Base-by-base conservation (phyloP, 2,113 vertebrate genomes). In the Sprattus sprattus region DNA sequence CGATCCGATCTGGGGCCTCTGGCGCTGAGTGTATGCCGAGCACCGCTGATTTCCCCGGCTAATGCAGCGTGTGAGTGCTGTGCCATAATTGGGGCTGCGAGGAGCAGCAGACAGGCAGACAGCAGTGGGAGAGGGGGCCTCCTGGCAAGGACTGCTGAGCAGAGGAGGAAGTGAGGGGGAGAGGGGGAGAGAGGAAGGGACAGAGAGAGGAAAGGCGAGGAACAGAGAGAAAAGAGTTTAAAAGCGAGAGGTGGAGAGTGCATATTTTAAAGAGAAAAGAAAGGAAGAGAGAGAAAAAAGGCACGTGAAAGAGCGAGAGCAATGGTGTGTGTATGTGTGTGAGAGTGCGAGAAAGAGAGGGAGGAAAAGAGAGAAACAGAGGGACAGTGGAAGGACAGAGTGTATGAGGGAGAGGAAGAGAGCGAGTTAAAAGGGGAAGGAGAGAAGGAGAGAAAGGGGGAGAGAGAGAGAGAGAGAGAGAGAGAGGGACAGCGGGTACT, bases 21-120 rank as follows among this genome's bases (percentile, higher is more conserved):
- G 13, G 52, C 16, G 16, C 54, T 16, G 71, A 16, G 71, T 78
- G 71, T 78, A 32, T 78, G 71, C 57, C 57, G 20, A 82, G 57
- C 84, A 85, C 85, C 44, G 47, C 28, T 83, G 52, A 80, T 84
- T 86, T 81, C 44, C 32, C 84, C 22, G n/a, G 85, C 54, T 85
- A 39, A 86, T 86, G 64, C 22, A 64, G 15, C 85, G 9, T 39
- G 45, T 78, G 44, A 45, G 85, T 1, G 57, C 49, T 71, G 80
- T n/a, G 44, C n/a, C 52, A 10, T 82, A 50, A 82, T 85, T 50
- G 16, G 84, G 57, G 83, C 54, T 45, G 39, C 4, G 57, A 83
- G 84, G 83, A 46, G 81, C 16, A 3, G 52, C 47, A 80, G 71
- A 81, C 49, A 46, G 80, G 82, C 78, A 71, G 64, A 25, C 81